phyloP scores from a whole-genome alignment of 2,113 vertebrate species.

The Thamnaconus septentrionalis region DNA sequence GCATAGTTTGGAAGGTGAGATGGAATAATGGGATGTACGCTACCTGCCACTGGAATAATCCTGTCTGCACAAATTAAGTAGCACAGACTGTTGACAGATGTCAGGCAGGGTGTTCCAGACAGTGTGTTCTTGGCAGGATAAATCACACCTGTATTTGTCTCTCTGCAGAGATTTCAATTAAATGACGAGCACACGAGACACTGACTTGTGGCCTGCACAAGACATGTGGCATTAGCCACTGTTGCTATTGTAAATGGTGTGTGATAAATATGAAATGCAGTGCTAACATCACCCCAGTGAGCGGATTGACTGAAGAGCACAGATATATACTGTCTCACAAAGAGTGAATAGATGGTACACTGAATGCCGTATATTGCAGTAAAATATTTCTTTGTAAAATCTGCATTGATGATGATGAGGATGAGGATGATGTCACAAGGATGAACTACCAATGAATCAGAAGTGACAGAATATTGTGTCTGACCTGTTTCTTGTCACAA shows the following conservation, averaged over 20 bases:
- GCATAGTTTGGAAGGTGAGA: slow-evolving; percentile 12
- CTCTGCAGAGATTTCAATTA: slow-evolving; percentile 10
- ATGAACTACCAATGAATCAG: too few species aligned
- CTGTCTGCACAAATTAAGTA: slow-evolving; percentile 30
- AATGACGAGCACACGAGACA: background rate
- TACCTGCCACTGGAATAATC: slow-evolving; percentile 42
- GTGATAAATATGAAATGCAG: too few species aligned
- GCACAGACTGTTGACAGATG: slow-evolving; percentile 26
- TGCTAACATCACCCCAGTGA: too few species aligned
- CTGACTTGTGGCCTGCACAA: background rate
- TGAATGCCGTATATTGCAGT: too few species aligned
- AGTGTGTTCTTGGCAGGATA: slow-evolving; percentile 19
- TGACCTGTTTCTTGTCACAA: background rate
- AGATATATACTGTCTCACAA: too few species aligned
- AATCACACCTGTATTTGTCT: slow-evolving; percentile 8
- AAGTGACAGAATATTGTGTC: too few species aligned
- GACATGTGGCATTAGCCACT: background rate
- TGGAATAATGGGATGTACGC: slow-evolving; percentile 43
- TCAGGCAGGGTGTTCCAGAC: slow-evolving; percentile 3
- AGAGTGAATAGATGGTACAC: too few species aligned
- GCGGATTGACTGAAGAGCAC: too few species aligned
- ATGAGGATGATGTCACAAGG: too few species aligned
- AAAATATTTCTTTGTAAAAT: too few species aligned
- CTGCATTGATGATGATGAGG: too few species aligned
- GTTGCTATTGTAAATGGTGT: background rate